Base-by-base conservation (phyloP, 2,888 invertebrate species). In the Cryptus armator region DNA sequence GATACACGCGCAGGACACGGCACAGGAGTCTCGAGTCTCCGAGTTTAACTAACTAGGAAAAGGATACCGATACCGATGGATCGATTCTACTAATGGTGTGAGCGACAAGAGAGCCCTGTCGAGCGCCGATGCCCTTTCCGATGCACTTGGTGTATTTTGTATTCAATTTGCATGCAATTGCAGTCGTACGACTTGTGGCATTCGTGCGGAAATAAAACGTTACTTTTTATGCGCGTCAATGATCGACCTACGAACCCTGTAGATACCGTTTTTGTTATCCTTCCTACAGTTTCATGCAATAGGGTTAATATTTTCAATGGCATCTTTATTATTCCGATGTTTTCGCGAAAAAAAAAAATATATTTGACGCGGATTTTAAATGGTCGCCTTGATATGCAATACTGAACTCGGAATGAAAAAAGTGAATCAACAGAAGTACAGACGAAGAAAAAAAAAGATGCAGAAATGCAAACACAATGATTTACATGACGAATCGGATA, bases 1-100 rank as follows among this genome's bases (percentile, higher is more conserved):
- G 84, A 85, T 70, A 81, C 74, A 5, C 37, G 37, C 37, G 46
- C 16, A 78, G 51, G 6, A 79, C 56, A 77, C 16, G 81, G 51
- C 37, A 79, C 56, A 77, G 76, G 64, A 75, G 53, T 70, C 68
- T 64, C 68, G 51, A 37, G 75, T 75, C 77, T 76, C 53, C 37
- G 62, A 66, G 5, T 66, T 76, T 53, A 37, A 66, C 64, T 51
- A 66, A 66, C 51, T 51, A 24, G 43, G 19, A 66, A 43, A 66
- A 66, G 66, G 66, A 43, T 66, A 37, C 66, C 66, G 24, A 24
- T 32, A 37, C 37, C 66, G 64, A 66, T 32, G 76, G 51, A 76
- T 76, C 59, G 59, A 62, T 62, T 62, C 29, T 62, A 29, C 66
- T 51, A 32, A 64, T 48, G 3, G 64, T 75, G 46, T 48, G 46